These are phyloP conservation scores for Gymnosoma rotundatum DNA, from an alignment of 2,888 invertebrate species.

Conservation along the genomic window DNA sequence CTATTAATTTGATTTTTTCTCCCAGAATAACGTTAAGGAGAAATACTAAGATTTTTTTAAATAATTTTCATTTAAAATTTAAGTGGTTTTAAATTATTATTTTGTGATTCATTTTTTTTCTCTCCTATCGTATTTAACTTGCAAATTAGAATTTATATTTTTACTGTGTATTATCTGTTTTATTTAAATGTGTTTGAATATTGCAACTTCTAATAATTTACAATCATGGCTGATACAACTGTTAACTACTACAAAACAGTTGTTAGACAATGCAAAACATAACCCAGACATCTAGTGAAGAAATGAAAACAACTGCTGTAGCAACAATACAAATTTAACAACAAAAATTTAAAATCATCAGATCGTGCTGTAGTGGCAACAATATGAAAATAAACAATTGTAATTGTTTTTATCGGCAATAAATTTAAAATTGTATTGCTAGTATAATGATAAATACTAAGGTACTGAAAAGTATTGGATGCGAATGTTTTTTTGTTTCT, in stretches of 20 bases:
- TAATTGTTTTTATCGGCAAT: conserved; percentile 66
- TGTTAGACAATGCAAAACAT: conserved; percentile 52
- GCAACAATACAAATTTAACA: not conserved
- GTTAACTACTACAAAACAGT: conserved; percentile 46
- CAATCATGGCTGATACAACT: conserved; percentile 54
- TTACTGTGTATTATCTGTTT: conserved; percentile 50
- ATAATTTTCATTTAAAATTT: too few species aligned
- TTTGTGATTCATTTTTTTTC: not conserved
- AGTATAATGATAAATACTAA: not conserved
- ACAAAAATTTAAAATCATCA: conserved; percentile 29
- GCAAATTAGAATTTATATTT: conserved; percentile 1
- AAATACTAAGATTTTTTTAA: too few species aligned
- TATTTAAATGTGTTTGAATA: conserved; percentile 50
- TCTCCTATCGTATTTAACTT: not conserved
- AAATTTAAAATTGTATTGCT: conserved; percentile 56
- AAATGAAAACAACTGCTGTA: conserved; percentile 32
- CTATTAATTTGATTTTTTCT: too few species aligned
- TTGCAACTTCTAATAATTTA: conserved; percentile 57
- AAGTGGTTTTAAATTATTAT: not conserved
- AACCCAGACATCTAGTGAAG: conserved; percentile 46
- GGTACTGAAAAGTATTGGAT: not conserved
- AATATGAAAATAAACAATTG: conserved; percentile 60
- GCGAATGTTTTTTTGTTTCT: not conserved
- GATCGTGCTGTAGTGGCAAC: conserved; percentile 60
- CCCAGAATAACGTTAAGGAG: too few species aligned